Conservation (phyloP, 2,797 vertebrate species). For the Ambastaia sidthimunki region DNA sequence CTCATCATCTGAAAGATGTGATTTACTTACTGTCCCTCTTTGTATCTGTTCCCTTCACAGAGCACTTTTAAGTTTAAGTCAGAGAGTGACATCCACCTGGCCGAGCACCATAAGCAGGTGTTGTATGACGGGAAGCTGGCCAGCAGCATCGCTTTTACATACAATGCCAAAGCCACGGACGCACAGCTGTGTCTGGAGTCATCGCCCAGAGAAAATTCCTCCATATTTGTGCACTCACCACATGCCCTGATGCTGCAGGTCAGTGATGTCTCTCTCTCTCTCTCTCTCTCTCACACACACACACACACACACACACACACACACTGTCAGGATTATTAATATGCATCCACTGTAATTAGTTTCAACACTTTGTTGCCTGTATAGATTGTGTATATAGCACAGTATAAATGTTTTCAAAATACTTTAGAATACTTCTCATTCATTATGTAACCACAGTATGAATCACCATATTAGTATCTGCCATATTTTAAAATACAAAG, state of each 20-base stretch:
- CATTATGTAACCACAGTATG: no score
- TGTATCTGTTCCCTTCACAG: slow-evolving; percentile 69
- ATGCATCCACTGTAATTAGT: no score
- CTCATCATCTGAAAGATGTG: slow-evolving; percentile 7
- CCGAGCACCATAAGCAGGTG: slow-evolving; percentile 92
- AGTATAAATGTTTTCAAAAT: no score
- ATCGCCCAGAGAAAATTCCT: slow-evolving; percentile 91
- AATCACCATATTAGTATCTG: no score
- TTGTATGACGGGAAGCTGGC: slow-evolving; percentile 92
- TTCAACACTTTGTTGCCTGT: no score
- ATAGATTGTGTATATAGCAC: no score
- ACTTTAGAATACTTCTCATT: no score
- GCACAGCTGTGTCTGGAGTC: slow-evolving; percentile 96
- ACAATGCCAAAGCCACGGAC: slow-evolving; percentile 95
- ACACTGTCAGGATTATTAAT: no score
- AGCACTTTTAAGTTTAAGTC: slow-evolving; percentile 96
- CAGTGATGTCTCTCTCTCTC: neutral
- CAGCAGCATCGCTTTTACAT: slow-evolving; percentile 90
- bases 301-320: no score
- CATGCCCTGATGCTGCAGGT: slow-evolving; percentile 99
- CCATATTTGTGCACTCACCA: slow-evolving; percentile 96
- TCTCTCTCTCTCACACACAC: no score
- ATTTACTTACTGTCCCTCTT: neutral
- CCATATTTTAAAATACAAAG: no score
- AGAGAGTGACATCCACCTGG: slow-evolving; percentile 93